Evolutionary conservation across 2,888 invertebrate genomes (phyloP), one percentile per base, ranked within the genome.

Genomic region (Pheosia gnoma): DNA sequence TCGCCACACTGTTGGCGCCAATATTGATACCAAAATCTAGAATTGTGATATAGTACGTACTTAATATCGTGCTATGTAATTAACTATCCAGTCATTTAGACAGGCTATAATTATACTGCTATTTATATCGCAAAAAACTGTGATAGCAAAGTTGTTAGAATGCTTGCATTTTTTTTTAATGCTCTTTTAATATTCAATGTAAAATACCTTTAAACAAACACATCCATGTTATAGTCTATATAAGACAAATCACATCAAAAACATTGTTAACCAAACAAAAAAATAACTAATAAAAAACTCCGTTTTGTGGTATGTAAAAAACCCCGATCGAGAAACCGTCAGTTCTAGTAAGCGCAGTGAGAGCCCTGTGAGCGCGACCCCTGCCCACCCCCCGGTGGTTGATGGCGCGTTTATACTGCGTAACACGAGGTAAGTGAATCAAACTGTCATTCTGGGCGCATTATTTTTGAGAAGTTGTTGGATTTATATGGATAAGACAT

Each of bases 351-450:
- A 25, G 25, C 25, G 25, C 25, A 25, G 25, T 25, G 25, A 25
- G 25, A 25, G 25, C 25, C 25, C 25, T 2, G 25, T 25, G 25
- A 25, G 70, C 71, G 75, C 75, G 74, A 78, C 73, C 68, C 74
- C 72, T 68, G 72, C 67, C 69, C 68, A 67, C 76, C 73, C 75
- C 72, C 78, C 71, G 74, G 58, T 67, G 78, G 78, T 82, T 84
- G 87, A 88, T 85, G 82, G 83, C 80, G 80, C 88, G 90, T 90
- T 91, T 91, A 91, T 87, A 89, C 89, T 84, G 79, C 85, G 91
- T 90, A 91, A 92, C 89, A 79, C 82, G 86, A 89, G 84, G 88
- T 93, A 92, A 93, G 90, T 93, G 93, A 93, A 93, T 93, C 92
- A 93, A 93, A 93, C 92, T 93, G 93, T 92, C 93, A 91, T 93